Evolutionary conservation across 1,140 invertebrate species (phyloP).

Genomic region (Drosophila lacteicornis): DNA sequence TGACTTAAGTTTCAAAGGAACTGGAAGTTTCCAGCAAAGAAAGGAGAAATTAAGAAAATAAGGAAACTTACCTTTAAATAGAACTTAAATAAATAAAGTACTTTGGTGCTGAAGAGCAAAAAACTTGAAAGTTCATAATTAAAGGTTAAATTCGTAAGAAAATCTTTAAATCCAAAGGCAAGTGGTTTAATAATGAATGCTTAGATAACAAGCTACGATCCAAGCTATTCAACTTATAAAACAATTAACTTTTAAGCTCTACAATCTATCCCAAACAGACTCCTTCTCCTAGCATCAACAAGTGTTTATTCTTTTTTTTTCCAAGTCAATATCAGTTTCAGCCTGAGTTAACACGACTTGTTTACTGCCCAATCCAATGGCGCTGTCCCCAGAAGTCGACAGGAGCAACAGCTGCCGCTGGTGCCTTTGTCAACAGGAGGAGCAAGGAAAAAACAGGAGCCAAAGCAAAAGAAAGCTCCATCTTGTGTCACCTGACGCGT

Average conservation of each 20-base stretch:
- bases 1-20: constrained; percentile 19
- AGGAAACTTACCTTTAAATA: neutral
- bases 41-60: neutral
- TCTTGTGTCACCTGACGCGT: constrained; percentile 80
- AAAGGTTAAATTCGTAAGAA: neutral
- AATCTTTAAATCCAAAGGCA: neutral
- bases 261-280: neutral
- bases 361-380: constrained; percentile 43
- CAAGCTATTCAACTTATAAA: neutral
- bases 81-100: neutral
- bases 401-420: constrained; percentile 71
- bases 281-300: neutral
- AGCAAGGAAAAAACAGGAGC: constrained; percentile 22
- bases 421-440: constrained; percentile 50
- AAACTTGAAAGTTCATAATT: neutral
- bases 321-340: constrained; percentile 47
- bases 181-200: too few species aligned
- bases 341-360: constrained; percentile 51
- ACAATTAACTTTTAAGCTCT: neutral
- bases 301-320: constrained; percentile 3
- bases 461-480: constrained; percentile 41
- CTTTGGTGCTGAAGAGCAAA: too few species aligned
- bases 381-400: constrained; percentile 52
- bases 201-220: too few species aligned
- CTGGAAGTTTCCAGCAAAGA: neutral